Percentiles rank a stretch among this genome's conserved stretches.
phyloP scores from a whole-genome alignment of 2,797 vertebrate species.

The Tragopan temminckii region DNA sequence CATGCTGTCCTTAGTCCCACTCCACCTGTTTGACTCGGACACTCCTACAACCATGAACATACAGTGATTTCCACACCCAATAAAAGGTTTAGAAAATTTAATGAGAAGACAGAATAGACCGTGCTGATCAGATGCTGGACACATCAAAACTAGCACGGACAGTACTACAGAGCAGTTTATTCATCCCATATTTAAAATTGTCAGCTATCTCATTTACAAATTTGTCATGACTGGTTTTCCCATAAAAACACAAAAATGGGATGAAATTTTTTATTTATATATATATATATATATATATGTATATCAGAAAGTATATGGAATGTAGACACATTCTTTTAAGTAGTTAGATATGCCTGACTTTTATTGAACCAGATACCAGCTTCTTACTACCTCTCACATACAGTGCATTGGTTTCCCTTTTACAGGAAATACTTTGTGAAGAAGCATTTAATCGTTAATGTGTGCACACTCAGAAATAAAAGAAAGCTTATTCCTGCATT shows the following conservation, averaged over 20 bases:
- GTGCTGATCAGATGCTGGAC: fast-evolving
- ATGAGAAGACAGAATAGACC: not conserved
- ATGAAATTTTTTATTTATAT: not conserved
- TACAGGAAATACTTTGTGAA: slow-evolving; percentile 38
- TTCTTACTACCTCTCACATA: not conserved
- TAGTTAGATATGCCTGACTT: not conserved
- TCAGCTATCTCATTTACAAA: not conserved
- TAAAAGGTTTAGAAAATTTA: not conserved
- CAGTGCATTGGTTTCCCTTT: not conserved
- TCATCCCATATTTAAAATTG: not conserved
- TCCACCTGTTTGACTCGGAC: not conserved
- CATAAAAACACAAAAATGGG: not conserved
- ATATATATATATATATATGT: not conserved
- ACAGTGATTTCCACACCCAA: not conserved
- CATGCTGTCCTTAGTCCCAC: not conserved
- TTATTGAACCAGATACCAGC: not conserved
- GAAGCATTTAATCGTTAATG: slow-evolving; percentile 41
- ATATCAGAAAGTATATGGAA: not conserved
- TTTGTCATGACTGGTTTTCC: not conserved
- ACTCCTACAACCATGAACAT: not conserved
- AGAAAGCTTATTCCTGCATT: slow-evolving; percentile 46
- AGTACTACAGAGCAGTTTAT: not conserved
- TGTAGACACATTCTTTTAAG: not conserved
- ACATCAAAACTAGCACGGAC: fast-evolving
- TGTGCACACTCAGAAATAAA: slow-evolving; percentile 35